phyloP scores from a whole-genome alignment of 2,113 vertebrate species.

The Perca fluviatilis region DNA sequence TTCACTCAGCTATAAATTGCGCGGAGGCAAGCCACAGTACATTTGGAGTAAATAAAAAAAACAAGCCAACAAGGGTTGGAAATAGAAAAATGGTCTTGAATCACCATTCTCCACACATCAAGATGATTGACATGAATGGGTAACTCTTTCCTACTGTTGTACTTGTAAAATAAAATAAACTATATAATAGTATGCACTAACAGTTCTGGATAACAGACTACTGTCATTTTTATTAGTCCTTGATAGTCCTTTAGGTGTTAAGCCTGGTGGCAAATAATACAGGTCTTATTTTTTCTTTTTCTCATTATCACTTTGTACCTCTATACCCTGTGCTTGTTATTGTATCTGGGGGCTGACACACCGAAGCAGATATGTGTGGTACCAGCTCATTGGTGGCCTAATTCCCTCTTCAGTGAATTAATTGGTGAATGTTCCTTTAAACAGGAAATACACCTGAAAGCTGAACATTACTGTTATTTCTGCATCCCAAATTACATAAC shows the following conservation, averaged over 20 bases:
- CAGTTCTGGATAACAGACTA: constrained; percentile 13
- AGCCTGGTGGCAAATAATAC: not conserved
- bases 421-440: constrained; percentile 32
- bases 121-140: constrained; percentile 16
- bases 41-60: constrained; percentile 12
- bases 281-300: constrained; percentile 3
- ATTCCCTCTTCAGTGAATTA: constrained; percentile 46
- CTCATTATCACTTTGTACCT: constrained; percentile 39
- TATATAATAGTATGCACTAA: not conserved
- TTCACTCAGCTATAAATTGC: constrained; percentile 12
- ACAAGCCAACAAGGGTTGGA: not conserved
- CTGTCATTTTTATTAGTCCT: constrained; percentile 18
- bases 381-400: constrained; percentile 32
- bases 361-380: constrained; percentile 28
- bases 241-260: not conserved
- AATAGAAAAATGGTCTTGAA: constrained; percentile 22
- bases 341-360: constrained; percentile 38
- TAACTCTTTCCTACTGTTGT: not conserved
- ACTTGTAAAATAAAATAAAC: not conserved
- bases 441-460: constrained; percentile 18
- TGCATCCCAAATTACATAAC: not conserved
- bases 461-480: not conserved
- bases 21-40: constrained; percentile 3
- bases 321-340: constrained; percentile 18
- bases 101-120: not conserved